Evolutionary conservation across 2,888 invertebrate genomes (phyloP).

Genomic region (Camptogramma bilineatum): DNA sequence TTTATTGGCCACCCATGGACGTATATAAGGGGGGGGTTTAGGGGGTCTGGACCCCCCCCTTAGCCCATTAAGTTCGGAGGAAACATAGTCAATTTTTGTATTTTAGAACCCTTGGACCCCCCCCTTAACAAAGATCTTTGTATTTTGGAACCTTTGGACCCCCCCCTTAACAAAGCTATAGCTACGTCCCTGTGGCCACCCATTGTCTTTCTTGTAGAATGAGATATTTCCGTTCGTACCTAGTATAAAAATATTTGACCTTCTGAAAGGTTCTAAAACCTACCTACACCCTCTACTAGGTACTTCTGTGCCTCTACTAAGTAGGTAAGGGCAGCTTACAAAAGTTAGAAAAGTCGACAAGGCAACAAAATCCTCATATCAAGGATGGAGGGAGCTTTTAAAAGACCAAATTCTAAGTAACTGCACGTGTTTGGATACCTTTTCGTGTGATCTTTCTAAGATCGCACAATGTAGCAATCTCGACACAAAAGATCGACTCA

Average conservation of each 20-base stretch:
- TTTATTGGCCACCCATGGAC: conserved; percentile 26
- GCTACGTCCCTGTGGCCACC: too few relatives aligned
- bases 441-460: conserved; percentile 2
- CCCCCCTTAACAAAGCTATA: too few relatives aligned
- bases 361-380: not conserved
- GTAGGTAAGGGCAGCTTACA: not conserved
- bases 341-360: not conserved
- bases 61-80: too few relatives aligned
- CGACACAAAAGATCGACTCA: conserved; percentile 31
- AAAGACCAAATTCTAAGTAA: not conserved
- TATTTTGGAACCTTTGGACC: too few relatives aligned
- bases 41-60: too few relatives aligned
- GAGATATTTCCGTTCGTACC: conserved; percentile 1
- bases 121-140: too few relatives aligned
- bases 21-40: too few relatives aligned
- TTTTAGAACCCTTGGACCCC: too few relatives aligned
- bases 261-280: not conserved
- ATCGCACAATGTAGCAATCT: conserved; percentile 23
- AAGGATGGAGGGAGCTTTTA: conserved; percentile 4
- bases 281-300: not conserved
- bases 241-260: not conserved
- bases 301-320: too few relatives aligned
- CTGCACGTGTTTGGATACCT: conserved; percentile 10
- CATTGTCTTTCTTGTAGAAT: conserved; percentile 15
- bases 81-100: too few relatives aligned